Base-by-base conservation (phyloP, 2,113 vertebrate genomes). In the Thunnus maccoyii region DNA sequence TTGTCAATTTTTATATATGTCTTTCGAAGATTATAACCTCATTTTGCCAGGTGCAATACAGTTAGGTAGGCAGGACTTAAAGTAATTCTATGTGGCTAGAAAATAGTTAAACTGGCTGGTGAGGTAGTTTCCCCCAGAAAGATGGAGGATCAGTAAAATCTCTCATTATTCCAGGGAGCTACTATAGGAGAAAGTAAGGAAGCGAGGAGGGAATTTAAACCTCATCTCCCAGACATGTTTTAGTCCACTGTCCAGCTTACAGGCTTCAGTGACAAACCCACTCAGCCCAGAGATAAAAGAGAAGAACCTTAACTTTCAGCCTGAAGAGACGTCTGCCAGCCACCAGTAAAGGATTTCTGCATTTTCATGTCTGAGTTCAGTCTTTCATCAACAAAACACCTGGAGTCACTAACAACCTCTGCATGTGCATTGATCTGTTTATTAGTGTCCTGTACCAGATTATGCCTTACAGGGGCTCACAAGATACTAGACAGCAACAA, bases 241-340 rank as follows among this genome's bases (percentile, higher is more conserved):
- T 10, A 70, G 18, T 25, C 81, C 16, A 11, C 52, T 65, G 60
- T 13, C 55, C 68, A 54, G 18, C 27, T 56, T 20, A 20, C 58
- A 64, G 72, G 52, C 36, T 69, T 27, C 8, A n/a, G 48, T 60
- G 80, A 72, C 72, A 76, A 61, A 64, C 13, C 14, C 51, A n/a
- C 57, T 47, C 67, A 25, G 27, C 9, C 25, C n/a, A 52, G 32
- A 66, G 70, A 66, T 50, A 32, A 50, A 61, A 55, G 13, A 20
- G 47, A 32, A 58, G 27, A 58, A 10, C 15, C 46, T 27, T 50
- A 5, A 41, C 22, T 32, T 52, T 67, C 55, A 55, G 67, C 36
- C 2, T 1, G 47, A 60, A n/a, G 60, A 77, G 44, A 69, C 5
- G 13, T 70, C 65, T 16, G 41, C 4, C 64, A 3, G 72, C 67